phyloP scores from a whole-genome alignment of 1,140 invertebrate genomes.

The Drosophila saltans region DNA sequence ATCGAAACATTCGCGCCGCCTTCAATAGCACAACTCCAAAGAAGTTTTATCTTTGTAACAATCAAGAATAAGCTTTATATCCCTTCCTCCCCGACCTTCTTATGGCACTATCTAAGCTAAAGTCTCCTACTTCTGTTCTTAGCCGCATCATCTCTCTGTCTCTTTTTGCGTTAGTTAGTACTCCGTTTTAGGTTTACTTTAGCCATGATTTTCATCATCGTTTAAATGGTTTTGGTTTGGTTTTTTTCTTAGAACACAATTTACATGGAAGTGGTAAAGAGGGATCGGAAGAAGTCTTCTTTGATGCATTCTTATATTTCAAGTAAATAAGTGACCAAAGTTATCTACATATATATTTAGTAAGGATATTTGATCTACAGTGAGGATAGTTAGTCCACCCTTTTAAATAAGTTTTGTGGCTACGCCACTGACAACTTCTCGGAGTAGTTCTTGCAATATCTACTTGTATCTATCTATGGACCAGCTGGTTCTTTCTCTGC shows the following conservation, averaged over 20 bases:
- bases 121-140: neutral
- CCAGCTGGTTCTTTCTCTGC: constrained; percentile 30
- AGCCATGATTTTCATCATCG: constrained; percentile 79
- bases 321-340: too few species aligned
- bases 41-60: neutral
- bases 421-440: constrained; percentile 15
- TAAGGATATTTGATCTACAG: neutral
- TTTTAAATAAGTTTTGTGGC: neutral
- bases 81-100: too few species aligned
- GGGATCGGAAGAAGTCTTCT: neutral
- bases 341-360: too few species aligned
- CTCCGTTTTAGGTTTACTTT: constrained; percentile 66
- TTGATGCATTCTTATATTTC: too few species aligned
- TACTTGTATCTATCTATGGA: constrained; percentile 39
- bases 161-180: constrained; percentile 19
- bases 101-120: neutral
- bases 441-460: constrained; percentile 27
- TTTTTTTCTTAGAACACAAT: constrained; percentile 4
- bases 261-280: neutral
- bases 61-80: neutral
- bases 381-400: neutral
- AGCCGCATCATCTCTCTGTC: constrained; percentile 4
- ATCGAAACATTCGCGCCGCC: constrained; percentile 10
- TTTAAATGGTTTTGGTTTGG: constrained; percentile 77
- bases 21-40: neutral